Evolutionary conservation across 2,113 vertebrate species (phyloP), one percentile per base, ranked within the genome.

Genomic region (Misgurnus anguillicaudatus): DNA sequence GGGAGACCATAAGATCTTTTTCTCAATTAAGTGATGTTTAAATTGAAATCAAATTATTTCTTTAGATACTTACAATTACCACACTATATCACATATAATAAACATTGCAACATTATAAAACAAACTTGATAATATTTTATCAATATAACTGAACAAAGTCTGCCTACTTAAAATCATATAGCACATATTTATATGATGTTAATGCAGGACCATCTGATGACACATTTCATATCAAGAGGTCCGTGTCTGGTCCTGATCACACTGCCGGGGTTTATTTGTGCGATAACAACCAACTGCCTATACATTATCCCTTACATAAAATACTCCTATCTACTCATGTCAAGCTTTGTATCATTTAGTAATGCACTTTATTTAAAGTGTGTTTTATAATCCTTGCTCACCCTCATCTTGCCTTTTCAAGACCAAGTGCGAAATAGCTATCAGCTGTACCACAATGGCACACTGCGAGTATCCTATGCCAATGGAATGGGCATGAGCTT

Each of bases 371-470:
- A 31, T 31, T 31, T 31, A 31, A 31, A 31, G 9, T 19, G 1
- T 11, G n/a, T 10, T 79, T 64, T 13, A 39, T 60, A 6, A 57
- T 73, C 11, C 4, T 66, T 3, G 17, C 0, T 31, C 1, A 39
- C 60, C 36, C 38, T 75, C 3, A 7, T 45, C 24, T 31, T 41
- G 41, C 13, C 65, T 70, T 80, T 45, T 74, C 19, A 31, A 96
- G 95, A 96, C 92, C 95, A 96, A 94, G 95, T 96, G 83, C 90
- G 94, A 81, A 95, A 95, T 91, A 95, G 91, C 89, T 96, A 96
- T 89, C 94, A 95, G 89, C 91, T 96, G 85, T 96, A 94, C 85
- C 94, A 94, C 79, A 96, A 96, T 4, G 95, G 95, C 69, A 95
- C 95, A 62, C 89, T 96, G 89, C 89, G 93, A 80, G 95, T 96